Evolutionary conservation across 2,797 vertebrate species (phyloP), one percentile per base, ranked within the genome.

Genomic region (Xenentodon cancila): DNA sequence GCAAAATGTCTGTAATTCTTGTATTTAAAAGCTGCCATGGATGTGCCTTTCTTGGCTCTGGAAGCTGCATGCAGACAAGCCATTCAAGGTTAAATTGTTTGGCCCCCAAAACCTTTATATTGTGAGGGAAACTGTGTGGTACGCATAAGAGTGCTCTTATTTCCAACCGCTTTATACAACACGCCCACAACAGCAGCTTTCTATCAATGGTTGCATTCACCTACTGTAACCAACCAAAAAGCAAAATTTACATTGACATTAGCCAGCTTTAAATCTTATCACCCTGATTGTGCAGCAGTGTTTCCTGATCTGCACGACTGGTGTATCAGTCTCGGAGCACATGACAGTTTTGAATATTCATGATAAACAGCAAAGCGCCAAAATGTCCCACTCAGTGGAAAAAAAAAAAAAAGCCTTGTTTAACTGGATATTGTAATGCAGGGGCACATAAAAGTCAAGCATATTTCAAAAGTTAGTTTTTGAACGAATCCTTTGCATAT

Each of bases 81-180:
- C 7, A 30, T 30, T 30, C 30, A 30, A 30, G 50, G 64, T 57
- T 54, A 61, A 61, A 59, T 68, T 84, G 81, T 81, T 76, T 81
- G 67, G 59, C 77, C 47, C 57, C 58, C 72, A 71, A 81, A 88
- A 85, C 74, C 71, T 84, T 81, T 83, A 76, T 79, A 84, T 76
- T 83, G 64, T 69, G 71, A 47, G 59, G 76, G 77, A 72, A 78
- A 67, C 72, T 54, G 80, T 40, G 54, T 63, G 64, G 61, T 68
- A 69, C 70, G 77, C 82, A 75, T 71, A 64, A 76, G 64, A 75
- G 68, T 68, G n/a, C 63, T 82, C 73, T 77, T 65, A 62, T 83
- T 87, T 87, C 72, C 1, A 8, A 30, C 30, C 12, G 34, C 12
- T 37, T 37, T 11, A 37, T 13, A 13, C 34, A 37, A 60, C 69